Evolutionary conservation across 2,113 vertebrate species (phyloP), one percentile per base, ranked within the genome.

Genomic region (Uria lomvia): DNA sequence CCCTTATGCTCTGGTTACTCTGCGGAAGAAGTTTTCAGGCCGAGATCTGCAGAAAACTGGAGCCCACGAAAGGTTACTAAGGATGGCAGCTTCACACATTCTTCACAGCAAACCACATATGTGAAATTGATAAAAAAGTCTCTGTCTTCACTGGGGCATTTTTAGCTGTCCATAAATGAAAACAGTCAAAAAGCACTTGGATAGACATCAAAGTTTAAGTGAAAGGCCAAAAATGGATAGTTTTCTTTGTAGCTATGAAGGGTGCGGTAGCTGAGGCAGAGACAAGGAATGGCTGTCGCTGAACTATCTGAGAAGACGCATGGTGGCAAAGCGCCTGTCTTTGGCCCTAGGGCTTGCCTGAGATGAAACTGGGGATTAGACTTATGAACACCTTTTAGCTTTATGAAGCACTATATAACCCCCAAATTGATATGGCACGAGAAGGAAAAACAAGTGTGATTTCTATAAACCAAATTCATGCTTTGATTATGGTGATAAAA

Each of bases 171-270:
- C 45, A 32, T 66, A 88, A 92, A 91, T 42, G 67, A 94, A 93
- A 88, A 56, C 65, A 45, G 53, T 66, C 6, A 22, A 92, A 80
- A 86, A 86, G 36, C n/a, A 12, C 32, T 96, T 95, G 59, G 87
- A 96, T 79, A 60, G 34, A 66, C 58, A 94, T 92, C 87, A 94
- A 95, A 93, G 93, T 91, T 92, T 32, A 49, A 86, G 55, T 29
- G 15, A 43, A 76, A 86, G 77, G 58, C 81, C 58, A 53, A 82
- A 84, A 86, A 76, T 38, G 16, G 60, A 5, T 53, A 23, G 12
- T 68, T 92, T 71, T 63, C 23, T 52, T 72, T 65, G 40, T 29
- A 68, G 77, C 70, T 81, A 4, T 45, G n/a, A 70, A 85, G 52
- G 36, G 55, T 85, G 40, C 78, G 60, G 56, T 36, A 81, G n/a